A percentile compares a stretch with the other conserved stretches of the same genome.
Conservation (phyloP, 2,888 invertebrate species). For the Auanema freiburgensis region DNA sequence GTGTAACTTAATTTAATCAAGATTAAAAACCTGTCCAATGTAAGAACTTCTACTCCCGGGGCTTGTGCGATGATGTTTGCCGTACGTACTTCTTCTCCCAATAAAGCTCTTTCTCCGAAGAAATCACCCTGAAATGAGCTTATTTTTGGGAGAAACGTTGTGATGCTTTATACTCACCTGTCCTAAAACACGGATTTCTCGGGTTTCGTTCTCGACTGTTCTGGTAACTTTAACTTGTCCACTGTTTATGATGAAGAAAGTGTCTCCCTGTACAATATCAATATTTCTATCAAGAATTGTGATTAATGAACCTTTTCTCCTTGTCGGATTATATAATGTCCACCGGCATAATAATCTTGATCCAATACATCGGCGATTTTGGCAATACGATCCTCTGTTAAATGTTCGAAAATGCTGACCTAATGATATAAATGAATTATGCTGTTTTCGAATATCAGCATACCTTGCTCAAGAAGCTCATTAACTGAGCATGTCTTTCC, state of each 20-base stretch:
- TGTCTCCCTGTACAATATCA: conserved; percentile 73
- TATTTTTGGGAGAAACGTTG: not conserved
- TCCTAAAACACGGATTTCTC: conserved; percentile 74
- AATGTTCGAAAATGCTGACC: conserved; percentile 61
- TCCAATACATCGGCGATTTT: conserved; percentile 86
- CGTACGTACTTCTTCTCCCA: conserved; percentile 81
- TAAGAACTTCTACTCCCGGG: conserved; percentile 83
- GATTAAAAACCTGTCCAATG: conserved; percentile 73
- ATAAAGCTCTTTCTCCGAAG: conserved; percentile 85
- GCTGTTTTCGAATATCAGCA: no score
- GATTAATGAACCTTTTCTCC: conserved; percentile 64
- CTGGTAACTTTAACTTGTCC: conserved; percentile 66
- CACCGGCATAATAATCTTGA: conserved; percentile 76
- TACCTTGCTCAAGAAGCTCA: conserved; percentile 75
- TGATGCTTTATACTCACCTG: conserved; percentile 1
- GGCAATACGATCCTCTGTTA: conserved; percentile 61
- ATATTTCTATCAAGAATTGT: not conserved
- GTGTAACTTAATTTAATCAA: not conserved
- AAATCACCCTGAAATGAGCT: conserved; percentile 73
- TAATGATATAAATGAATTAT: no score
- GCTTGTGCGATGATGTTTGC: conserved; percentile 85
- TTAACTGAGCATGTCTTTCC: conserved; percentile 81
- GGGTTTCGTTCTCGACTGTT: conserved; percentile 69
- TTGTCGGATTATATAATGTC: conserved; percentile 79
- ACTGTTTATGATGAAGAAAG: conserved; percentile 86